phyloP scores from a whole-genome alignment of 2,888 invertebrate genomes.

The Cataglyphis albicans region DNA sequence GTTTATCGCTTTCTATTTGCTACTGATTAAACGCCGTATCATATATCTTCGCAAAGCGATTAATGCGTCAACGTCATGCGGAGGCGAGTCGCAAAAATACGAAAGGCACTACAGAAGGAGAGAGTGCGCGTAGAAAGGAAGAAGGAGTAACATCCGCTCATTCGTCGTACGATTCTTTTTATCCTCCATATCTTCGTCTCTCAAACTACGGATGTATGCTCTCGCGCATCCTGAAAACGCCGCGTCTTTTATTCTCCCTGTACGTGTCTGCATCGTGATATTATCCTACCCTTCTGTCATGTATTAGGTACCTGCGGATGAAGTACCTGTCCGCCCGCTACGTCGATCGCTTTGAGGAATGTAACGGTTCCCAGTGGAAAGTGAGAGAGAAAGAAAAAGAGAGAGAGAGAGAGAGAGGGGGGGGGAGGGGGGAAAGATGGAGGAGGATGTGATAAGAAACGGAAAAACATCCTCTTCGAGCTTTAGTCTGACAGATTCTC shows the following conservation, averaged over 20 bases:
- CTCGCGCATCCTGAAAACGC: conserved; percentile 41
- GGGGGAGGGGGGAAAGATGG: background rate
- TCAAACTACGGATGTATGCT: conserved; percentile 1
- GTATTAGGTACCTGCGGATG: conserved; percentile 45
- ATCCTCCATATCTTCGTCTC: conserved; percentile 28
- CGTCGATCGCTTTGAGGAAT: conserved; percentile 63
- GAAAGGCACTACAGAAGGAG: conserved; percentile 1
- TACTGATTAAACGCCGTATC: background rate
- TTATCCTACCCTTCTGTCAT: conserved; percentile 31
- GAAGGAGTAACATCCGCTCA: conserved; percentile 34
- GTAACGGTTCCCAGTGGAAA: conserved; percentile 63
- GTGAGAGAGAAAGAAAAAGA: conserved; percentile 24
- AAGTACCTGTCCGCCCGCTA: conserved; percentile 59
- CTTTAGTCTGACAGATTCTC: background rate
- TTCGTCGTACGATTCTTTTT: background rate
- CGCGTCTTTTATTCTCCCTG: conserved; percentile 20
- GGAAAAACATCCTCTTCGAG: conserved; percentile 33
- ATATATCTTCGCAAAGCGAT: background rate
- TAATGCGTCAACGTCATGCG: background rate
- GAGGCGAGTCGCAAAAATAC: conserved; percentile 23
- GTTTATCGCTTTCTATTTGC: background rate
- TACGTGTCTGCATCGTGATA: conserved; percentile 24
- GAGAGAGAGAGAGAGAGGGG: background rate
- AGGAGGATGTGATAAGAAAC: conserved; percentile 37
- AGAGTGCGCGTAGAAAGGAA: conserved; percentile 20